Evolutionary conservation across 2,888 invertebrate genomes (phyloP), one percentile per base, ranked within the genome.

Genomic region (Drosophila yooni): DNA sequence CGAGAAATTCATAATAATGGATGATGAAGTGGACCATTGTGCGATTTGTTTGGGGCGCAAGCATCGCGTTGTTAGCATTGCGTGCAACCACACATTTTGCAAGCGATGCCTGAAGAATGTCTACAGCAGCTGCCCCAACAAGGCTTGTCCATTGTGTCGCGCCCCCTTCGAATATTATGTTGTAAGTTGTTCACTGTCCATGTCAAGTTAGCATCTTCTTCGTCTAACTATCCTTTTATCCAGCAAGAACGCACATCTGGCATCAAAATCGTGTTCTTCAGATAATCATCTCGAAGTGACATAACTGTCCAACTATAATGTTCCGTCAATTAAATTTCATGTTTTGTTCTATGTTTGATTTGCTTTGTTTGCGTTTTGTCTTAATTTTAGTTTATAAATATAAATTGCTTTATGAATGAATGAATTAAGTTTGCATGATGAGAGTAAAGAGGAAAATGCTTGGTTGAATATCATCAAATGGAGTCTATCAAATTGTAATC

Each of bases 11-110:
- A 27, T 38, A 18, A 60, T 67, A 62, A 87, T 87, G 82, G 52
- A 62, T 36, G 15, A 31, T 27, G 7, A 59, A 6, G 48, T 63
- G 48, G 82, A 81, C 46, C 25, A 2, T 8, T 85, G 85, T 21
- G 27, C 78, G 2, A 66, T 85, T 18, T 85, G 85, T 13, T 57
- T 88, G 21, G 21, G 61, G 18, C 66, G 52, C 38, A 73, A 82
- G 34, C 82, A 38, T 25, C 48, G 54, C 6, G 40, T 40, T 31
- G 85, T 89, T 29, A 75, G 67, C 48, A 80, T 66, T 0, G 70
- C 70, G 0, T 89, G 85, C 61, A 67, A 70, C 33, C 85, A 85
- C 46, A 59, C 66, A 10, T 89, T 85, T 29, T 85, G 85, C 59
- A 75, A 80, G 36, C 34, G 46, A 3, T 85, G 85, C 50, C 52